A percentile compares a stretch with the other conserved stretches of the same genome.
phyloP scores from a whole-genome alignment of 2,113 vertebrate genomes.

The Pica pica region DNA sequence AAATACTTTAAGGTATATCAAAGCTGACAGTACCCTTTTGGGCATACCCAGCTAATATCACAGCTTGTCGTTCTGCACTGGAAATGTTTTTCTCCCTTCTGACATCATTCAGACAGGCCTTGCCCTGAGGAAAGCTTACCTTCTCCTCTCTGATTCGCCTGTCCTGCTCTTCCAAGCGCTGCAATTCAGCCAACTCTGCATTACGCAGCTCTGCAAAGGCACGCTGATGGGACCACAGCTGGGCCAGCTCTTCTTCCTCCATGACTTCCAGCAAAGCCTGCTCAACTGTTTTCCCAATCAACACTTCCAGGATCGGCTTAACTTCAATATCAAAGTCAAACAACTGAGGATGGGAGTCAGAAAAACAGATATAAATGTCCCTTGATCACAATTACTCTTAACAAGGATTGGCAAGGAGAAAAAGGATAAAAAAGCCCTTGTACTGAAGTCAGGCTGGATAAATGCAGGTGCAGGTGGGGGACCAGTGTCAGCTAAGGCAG shows the following conservation, averaged over 20 bases:
- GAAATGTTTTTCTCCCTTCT: not conserved
- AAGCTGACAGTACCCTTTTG: not conserved
- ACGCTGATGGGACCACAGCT: constrained; percentile 69
- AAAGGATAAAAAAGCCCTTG: not conserved
- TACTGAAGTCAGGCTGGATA: not conserved
- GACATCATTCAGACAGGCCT: not conserved
- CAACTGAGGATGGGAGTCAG: constrained; percentile 73
- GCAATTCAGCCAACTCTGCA: constrained; percentile 83
- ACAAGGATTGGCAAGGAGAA: not conserved
- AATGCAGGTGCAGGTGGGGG: not conserved
- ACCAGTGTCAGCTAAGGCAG: not conserved
- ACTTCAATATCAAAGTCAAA: constrained; percentile 96
- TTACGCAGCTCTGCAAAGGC: constrained; percentile 54
- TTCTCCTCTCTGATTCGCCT: constrained; percentile 67
- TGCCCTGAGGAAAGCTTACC: constrained; percentile 10
- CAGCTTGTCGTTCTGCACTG: not conserved
- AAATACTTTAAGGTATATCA: not conserved
- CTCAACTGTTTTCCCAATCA: constrained; percentile 91
- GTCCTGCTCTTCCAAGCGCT: constrained; percentile 88
- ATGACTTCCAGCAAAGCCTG: constrained; percentile 90
- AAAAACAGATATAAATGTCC: not conserved
- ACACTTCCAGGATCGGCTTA: constrained; percentile 84
- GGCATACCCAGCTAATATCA: not conserved
- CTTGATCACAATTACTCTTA: not conserved
- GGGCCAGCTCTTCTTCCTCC: constrained; percentile 92